Percentiles rank a stretch among this genome's conserved stretches.
phyloP scores from a whole-genome alignment of 2,888 invertebrate species.

The Macrosoma leucophasiata region DNA sequence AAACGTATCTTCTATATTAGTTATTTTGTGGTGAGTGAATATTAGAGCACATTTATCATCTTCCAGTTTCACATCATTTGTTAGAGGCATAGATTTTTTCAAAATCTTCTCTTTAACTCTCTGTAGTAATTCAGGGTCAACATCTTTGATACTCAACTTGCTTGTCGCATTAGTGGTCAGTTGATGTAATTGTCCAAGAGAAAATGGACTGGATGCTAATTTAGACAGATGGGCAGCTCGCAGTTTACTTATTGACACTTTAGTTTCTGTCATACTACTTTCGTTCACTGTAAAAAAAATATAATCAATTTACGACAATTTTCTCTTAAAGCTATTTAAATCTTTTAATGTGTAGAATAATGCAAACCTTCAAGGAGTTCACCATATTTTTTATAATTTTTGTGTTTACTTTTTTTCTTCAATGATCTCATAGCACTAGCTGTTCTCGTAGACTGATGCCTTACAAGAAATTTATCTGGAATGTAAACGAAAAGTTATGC shows the following conservation, averaged over 20 bases:
- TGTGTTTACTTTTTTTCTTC: slow-evolving; percentile 63
- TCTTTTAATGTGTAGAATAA: slow-evolving; percentile 11
- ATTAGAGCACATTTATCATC: slow-evolving; percentile 65
- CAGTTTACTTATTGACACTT: slow-evolving; percentile 80
- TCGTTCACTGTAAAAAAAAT: slow-evolving; percentile 75
- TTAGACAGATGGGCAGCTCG: slow-evolving; percentile 80
- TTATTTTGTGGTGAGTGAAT: slow-evolving; percentile 50
- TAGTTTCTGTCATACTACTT: slow-evolving; percentile 77
- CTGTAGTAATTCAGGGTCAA: slow-evolving; percentile 59
- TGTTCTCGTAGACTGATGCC: slow-evolving; percentile 64
- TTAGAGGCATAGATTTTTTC: slow-evolving; percentile 35
- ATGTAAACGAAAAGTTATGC: slow-evolving; percentile 53
- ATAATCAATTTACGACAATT: not conserved
- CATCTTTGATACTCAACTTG: slow-evolving; percentile 40
- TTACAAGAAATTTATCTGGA: slow-evolving; percentile 48
- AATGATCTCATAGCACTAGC: slow-evolving; percentile 49
- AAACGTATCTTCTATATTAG: slow-evolving; percentile 47
- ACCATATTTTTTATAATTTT: slow-evolving; percentile 75
- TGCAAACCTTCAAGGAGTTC: slow-evolving; percentile 80
- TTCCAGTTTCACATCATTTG: slow-evolving; percentile 41
- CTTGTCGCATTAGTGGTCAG: slow-evolving; percentile 53
- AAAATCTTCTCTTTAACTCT: slow-evolving; percentile 60
- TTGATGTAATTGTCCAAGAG: slow-evolving; percentile 76
- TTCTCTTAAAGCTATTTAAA: not conserved
- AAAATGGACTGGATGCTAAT: slow-evolving; percentile 75